Base-by-base conservation (phyloP, 2,888 invertebrate genomes). In the Meteorus colon region DNA sequence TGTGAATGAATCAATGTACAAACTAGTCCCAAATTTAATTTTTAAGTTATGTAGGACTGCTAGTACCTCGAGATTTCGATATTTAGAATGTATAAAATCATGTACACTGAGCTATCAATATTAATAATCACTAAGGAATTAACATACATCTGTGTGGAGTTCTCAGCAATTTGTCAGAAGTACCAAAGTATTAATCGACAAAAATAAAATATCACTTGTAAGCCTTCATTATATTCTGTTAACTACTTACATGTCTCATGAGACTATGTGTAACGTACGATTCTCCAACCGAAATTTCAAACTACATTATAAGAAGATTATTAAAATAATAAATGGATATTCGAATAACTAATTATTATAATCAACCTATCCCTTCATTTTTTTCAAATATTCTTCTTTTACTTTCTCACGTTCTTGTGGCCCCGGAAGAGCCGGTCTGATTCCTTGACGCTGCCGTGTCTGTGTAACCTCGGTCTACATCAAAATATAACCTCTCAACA, bases 331-430 rank as follows among this genome's bases (percentile, higher is more conserved):
- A 70, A 59, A 62, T 37, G 12, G 4, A 74, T 24, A 70, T 69
- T 37, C 68, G n/a, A n/a, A 69, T 29, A 37, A 70, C 71, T 10
- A 8, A 51, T 45, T 10, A 6, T 65, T 65, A 45, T 59, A 66
- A 51, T 70, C 69, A n/a, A 14, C 73, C 66, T 12, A 71, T 37
- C 48, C 70, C 45, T 34, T 73, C 41, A 62, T 27, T 48, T 6
- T 12, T 78, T 91, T 90, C 79, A 92, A 86, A 85, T 91, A 93
- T 78, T 94, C 93, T 29, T 89, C 90, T 88, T 94, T 95, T 27
- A 96, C 92, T 82, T 90, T 89, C 1, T 91, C 92, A 77, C 96
- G 91, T 14, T 96, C 96, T 82, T 94, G 94, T 0, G 93, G 88
- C 34, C 92, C 91, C 0, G 96, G 96, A 78, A 96, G 82, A 76